Evolutionary conservation across 1,140 invertebrate species (phyloP), one percentile per base, ranked within the genome.

Genomic region (Heliothis virescens): DNA sequence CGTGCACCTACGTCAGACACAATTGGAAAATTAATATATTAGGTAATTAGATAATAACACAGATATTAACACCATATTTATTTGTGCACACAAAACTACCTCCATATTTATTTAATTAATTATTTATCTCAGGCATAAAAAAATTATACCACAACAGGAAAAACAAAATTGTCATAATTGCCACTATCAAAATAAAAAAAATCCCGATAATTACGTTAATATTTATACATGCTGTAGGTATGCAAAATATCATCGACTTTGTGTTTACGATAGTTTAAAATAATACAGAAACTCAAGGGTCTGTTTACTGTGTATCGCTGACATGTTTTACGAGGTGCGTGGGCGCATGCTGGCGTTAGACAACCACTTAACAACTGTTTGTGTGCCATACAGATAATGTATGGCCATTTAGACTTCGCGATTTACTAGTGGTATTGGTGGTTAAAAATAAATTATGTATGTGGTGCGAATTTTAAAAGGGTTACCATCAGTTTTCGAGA

Each of bases 291-390:
- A n/a, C 63, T 16, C 9, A 69, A 52, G 65, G 65, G 47, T 69
- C 15, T 76, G 74, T 76, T 76, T 76, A 74, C 16, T 15, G 41
- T 50, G 52, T n/a, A 47, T 34, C n/a, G 26, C 74, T 63, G 74
- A 65, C 74, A 65, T 76, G 74, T 76, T 76, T 75, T 76, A 76
- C 59, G 74, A 63, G 48, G 21, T 52, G 48, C 47, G 59, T 65
- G 48, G 59, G 48, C 59, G 65, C 16, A 53, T 10, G n/a, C 60
- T 18, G 16, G 41, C 26, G 53, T 63, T 63, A 63, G 47, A 52
- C 57, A 76, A 69, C 47, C 74, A 76, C 74, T 76, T 76, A 76
- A 18, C 59, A 34, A 76, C 21, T 76, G 60, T 76, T 76, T 76
- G 60, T 53, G 48, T 12, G 48, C n/a, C 62, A 50, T 62, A 21